Base-by-base conservation (phyloP, 1,140 invertebrate genomes). In the Bradysia coprophila region DNA sequence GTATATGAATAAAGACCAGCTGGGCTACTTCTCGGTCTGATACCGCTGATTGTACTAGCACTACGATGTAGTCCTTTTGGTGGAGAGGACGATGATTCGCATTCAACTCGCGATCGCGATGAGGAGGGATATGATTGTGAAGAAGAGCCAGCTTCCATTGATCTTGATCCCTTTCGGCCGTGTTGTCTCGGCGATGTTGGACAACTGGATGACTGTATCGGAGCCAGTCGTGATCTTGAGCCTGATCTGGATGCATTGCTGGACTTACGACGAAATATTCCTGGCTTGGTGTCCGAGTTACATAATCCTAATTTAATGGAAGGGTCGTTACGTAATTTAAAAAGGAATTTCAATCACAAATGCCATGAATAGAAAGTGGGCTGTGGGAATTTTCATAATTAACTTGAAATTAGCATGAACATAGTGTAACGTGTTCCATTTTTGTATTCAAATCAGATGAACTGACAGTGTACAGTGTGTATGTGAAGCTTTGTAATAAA, bases 1-100 rank as follows among this genome's bases (percentile, higher is more conserved):
- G 78, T 80, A 50, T 81, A 81, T 48, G 75, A 78, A 51, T 77
- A 74, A 18, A 82, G 62, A 8, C 76, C 77, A 10, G 78, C 75
- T 1, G 79, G 78, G 33, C 76, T 78, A 18, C 76, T 80, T 36
- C 76, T 59, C 2, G 78, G 77, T 42, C 78, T 62, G 28, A 69
- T 67, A 4, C 65, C 61, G 23, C 71, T 70, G 1, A 70, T 65
- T 0, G 69, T 70, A 46, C 77, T 80, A 13, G 65, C 54, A 31
- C 68, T 66, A 15, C 66, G 62, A 38, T 60, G 57, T 13, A 60
- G 41, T 40, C 48, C 48, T 6, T 33, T 34, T 4, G 36, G 11
- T 18, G 34, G 5, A n/a, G 36, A 21, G 20, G 40, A 24, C 46
- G 47, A 13, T 44, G 44, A 42, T 45, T 46, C 32, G 42, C 51